A percentile compares a stretch with the other conserved stretches of the same genome.
Evolutionary conservation across 1,140 invertebrate genomes (phyloP).

Genomic region (Ganaspis sp.): DNA sequence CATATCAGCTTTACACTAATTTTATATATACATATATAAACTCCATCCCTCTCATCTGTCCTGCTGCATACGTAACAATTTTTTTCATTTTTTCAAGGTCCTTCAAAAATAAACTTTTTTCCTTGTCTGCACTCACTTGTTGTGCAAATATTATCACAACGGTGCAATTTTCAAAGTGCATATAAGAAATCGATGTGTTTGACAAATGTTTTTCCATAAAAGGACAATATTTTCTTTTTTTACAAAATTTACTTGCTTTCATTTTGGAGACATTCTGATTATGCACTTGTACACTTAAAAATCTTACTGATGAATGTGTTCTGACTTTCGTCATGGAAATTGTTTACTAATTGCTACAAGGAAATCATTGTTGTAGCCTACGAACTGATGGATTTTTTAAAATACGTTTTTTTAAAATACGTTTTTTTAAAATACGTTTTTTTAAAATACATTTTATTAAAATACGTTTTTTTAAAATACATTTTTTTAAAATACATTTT

Average conservation of each 20-base stretch:
- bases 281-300: too few relatives aligned
- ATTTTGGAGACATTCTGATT: too few relatives aligned
- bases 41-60: background rate
- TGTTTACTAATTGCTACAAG: too few relatives aligned
- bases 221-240: background rate
- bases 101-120: conserved; percentile 5
- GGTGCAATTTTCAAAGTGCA: background rate
- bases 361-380: too few relatives aligned
- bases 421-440: too few relatives aligned
- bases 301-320: too few relatives aligned
- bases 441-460: too few relatives aligned
- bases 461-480: too few relatives aligned
- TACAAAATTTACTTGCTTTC: background rate
- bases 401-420: too few relatives aligned
- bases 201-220: background rate
- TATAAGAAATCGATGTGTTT: conserved; percentile 2
- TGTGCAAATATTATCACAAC: conserved; percentile 7
- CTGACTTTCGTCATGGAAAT: too few relatives aligned
- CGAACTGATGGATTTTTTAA: too few relatives aligned
- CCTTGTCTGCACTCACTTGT: background rate
- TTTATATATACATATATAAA: background rate
- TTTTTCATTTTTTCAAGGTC: conserved; percentile 1
- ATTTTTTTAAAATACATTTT: too few relatives aligned
- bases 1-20: conserved; percentile 7
- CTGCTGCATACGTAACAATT: background rate